Base-by-base conservation (phyloP, 2,888 invertebrate genomes). In the Oxycera nigricornis region DNA sequence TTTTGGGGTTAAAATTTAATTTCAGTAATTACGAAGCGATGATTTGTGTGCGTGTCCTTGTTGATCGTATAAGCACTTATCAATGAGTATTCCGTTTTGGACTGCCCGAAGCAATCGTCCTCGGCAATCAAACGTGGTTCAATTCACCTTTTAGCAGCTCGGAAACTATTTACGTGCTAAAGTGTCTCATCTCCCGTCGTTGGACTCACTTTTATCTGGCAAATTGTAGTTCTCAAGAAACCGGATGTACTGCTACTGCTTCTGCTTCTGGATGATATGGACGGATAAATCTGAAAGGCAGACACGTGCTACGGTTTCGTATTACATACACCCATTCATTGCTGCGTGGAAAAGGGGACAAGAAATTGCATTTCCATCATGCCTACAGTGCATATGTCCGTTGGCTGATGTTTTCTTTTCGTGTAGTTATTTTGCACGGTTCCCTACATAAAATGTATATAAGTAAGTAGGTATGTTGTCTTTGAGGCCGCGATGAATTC, bases 241-340 rank as follows among this genome's bases (percentile, higher is more conserved):
- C 70, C 70, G 70, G 70, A 70, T 70, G 52, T 52, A 55, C 22
- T 17, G 22, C 41, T 41, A 24, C 65, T 28, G 68, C 30, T 50
- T 30, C 22, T 31, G 30, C 28, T 22, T 52, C 7, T 2, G 24
- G 30, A 70, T 7, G 35, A 70, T 35, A 6, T 55, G 22, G 14
- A 52, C 30, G 55, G 70, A 70, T 70, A 31, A 70, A 70, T 70
- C 70, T 70, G 39, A 70, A 70, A 70, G 24, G 70, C 55, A 70
- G 70, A 70, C 70, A 70, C 70, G 70, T 70, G 70, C 70, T 70
- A 30, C 35, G 70, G 70, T 70, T 55, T 70, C 70, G 55, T 70
- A 70, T 70, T 70, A 70, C 65, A 67, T n/a, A 11, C 70, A n/a
- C 22, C 24, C 68, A 68, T 68, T 28, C 68, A 50, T n/a, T 9